phyloP scores from a whole-genome alignment of 2,113 vertebrate species.

The Sturnira hondurensis region DNA sequence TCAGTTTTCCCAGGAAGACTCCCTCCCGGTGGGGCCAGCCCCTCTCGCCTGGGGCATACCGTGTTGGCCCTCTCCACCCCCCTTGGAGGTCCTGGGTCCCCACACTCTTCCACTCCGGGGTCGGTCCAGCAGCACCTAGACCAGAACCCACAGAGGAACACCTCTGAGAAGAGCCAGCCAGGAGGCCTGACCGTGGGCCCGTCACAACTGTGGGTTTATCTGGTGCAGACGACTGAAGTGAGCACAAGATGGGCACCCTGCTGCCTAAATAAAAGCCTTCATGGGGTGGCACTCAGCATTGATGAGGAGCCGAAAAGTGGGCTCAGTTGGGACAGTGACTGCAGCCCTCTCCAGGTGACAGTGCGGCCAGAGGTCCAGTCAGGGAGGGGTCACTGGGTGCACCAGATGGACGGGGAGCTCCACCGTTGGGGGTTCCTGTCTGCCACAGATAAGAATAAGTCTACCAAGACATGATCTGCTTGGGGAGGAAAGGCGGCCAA shows the following conservation, averaged over 20 bases:
- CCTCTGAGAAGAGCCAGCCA: not conserved
- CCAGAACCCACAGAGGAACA: too few species aligned
- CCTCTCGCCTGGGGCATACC: not conserved
- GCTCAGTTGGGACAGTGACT: not conserved
- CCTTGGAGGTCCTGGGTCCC: not conserved
- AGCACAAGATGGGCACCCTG: not conserved
- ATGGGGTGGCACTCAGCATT: not conserved
- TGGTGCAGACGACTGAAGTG: not conserved
- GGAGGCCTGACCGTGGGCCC: too few species aligned
- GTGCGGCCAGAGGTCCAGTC: not conserved
- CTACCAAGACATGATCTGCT: too few species aligned
- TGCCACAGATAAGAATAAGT: too few species aligned
- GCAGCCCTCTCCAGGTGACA: not conserved
- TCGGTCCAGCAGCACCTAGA: not conserved
- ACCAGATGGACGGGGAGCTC: not conserved
- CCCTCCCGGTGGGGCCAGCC: not conserved
- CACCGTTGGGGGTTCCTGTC: not conserved
- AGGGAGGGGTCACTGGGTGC: too few species aligned
- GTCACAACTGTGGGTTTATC: not conserved
- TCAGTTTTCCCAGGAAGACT: not conserved
- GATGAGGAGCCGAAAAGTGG: not conserved
- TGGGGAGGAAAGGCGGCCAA: too few species aligned
- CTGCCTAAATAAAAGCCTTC: not conserved
- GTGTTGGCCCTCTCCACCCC: not conserved
- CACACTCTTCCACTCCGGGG: not conserved